Percentiles rank a stretch among this genome's conserved stretches.
Evolutionary conservation across 2,113 vertebrate species (phyloP).

Genomic region (Aptenodytes forsteri): DNA sequence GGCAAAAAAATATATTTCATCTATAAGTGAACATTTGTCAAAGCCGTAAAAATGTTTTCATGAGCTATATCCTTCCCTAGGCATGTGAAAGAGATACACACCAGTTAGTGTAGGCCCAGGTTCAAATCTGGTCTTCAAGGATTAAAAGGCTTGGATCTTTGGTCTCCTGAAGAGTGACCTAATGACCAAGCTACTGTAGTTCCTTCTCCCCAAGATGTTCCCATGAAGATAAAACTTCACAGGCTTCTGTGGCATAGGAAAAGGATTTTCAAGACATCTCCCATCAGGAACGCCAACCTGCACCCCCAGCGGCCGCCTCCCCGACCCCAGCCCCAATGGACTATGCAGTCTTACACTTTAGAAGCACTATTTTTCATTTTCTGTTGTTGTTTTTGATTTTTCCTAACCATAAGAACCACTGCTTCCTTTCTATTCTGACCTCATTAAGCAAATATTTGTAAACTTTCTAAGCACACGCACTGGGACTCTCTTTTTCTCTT

Average conservation of each 20-base stretch:
- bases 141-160: neutral
- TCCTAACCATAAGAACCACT: neutral
- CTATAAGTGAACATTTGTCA: slow-evolving; percentile 30
- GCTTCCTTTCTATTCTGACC: neutral
- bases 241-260: neutral
- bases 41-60: neutral
- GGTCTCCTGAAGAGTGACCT: neutral
- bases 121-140: neutral
- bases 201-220: neutral
- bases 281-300: neutral
- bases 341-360: neutral
- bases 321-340: neutral
- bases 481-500: neutral
- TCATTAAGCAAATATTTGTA: neutral
- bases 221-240: neutral
- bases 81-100: neutral
- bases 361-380: neutral
- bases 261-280: neutral
- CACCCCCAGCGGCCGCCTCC: too few species aligned
- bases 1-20: slow-evolving; percentile 38
- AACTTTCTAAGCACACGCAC: accelerated
- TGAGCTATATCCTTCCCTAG: neutral
- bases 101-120: neutral
- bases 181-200: neutral
- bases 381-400: neutral